Evolutionary conservation across 2,113 vertebrate genomes (phyloP), one percentile per base, ranked within the genome.

Genomic region (Psittacula cyanocephala): DNA sequence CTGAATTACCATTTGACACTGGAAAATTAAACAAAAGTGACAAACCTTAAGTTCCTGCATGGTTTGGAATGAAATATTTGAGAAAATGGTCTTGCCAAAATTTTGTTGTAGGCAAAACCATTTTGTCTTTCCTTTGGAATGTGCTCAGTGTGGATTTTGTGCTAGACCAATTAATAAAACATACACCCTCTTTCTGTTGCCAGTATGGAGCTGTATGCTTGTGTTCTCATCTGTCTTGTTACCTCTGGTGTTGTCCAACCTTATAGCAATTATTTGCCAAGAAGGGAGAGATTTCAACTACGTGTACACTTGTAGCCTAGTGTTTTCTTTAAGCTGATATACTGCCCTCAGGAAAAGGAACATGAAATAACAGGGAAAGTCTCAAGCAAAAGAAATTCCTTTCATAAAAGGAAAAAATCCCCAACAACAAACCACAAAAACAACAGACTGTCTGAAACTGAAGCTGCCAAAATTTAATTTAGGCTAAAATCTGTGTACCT

Each of bases 11-110:
- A 13, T 15, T 85, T 37, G 53, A 19, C n/a, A 6, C 19, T 10
- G 22, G 9, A 35, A 80, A 83, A 57, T 8, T 19, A 35, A 80
- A 57, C 4, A 9, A 7, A 79, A 20, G 2, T 35, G 33, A 8
- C 11, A 10, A 27, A 80, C 69, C 16, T 52, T 49, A 39, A 10
- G 1, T 63, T 88, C 50, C 46, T 19, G 4, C 3, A 0, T 2
- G 3, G 37, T 81, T 62, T 18, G 62, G 33, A 31, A 47, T 5
- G 17, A 53, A 67, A 17, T 20, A 27, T 64, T 88, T 79, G 60
- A 53, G 77, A 52, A 70, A 81, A 83, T 9, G 2, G 1, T 37
- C 53, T 81, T 35, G 22, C 12, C n/a, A 67, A 74, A 37, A 11
- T 25, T 62, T 41, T 77, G 6, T 31, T 35, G 31, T 37, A 62